Evolutionary conservation across 2,888 invertebrate species (phyloP), one percentile per base, ranked within the genome.

Genomic region (Apamea monoglypha): DNA sequence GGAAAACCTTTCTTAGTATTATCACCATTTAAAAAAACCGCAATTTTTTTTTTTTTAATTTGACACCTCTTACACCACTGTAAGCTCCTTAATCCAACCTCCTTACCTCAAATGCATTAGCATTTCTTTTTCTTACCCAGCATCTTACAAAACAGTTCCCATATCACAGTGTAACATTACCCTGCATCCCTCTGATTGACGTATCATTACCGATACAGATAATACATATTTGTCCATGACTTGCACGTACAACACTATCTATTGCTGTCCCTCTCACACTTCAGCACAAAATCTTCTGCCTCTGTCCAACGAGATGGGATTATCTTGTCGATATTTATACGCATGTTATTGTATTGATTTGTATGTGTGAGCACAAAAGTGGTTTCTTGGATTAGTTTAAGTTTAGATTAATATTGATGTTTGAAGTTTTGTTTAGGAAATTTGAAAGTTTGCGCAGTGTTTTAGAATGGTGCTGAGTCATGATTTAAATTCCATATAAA

Each of bases 131-230:
- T 61, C 59, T 63, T 47, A 50, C 16, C 71, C 25, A 74, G 14
- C 16, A 29, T 21, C 29, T 56, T 36, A 64, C 29, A 72, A 50
- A 69, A 78, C 68, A 73, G 64, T 83, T 81, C 70, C 59, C 83
- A 79, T 81, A 79, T 32, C 59, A 76, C 71, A 47, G 29, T 29
- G 61, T 72, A 67, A 79, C 76, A 73, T 78, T 75, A 84, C 78
- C 82, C 82, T 72, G 56, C 66, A 89, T 92, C 89, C 76, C 32
- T 63, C 73, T 93, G 94, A 94, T 92, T 94, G 94, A 94, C 94
- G 92, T 88, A 90, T 93, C 93, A 93, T 94, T 94, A 94, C 91
- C 82, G 86, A 85, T 86, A 82, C 83, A 84, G 89, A 90, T 89
- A 91, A 87, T 67, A 83, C 61, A 88, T 90, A 91, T 91, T 91